Evolutionary conservation across 1,140 invertebrate species (phyloP), one percentile per base, ranked within the genome.

Genomic region (Argopecten irradians): DNA sequence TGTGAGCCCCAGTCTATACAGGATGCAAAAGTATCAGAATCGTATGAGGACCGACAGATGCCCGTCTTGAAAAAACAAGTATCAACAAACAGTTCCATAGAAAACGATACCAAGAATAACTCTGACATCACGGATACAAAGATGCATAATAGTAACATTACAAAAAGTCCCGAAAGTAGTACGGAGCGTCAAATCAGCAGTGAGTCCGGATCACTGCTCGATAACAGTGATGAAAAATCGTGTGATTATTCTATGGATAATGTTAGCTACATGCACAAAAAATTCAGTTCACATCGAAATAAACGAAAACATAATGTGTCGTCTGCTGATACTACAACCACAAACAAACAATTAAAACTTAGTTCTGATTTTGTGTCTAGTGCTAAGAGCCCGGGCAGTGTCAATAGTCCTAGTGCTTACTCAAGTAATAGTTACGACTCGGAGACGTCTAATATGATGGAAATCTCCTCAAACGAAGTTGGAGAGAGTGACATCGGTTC

Each of bases 211-310:
- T 88, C 83, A 34, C 19, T 39, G 19, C 43, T 83, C 19, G 88
- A 91, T 46, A 86, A 34, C 28, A 90, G 35, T 85, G 89, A 88
- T 5, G 55, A 84, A 36, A 89, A 85, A 55, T 34, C 46, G 0
- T 82, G 82, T 22, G 91, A 82, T 11, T 88, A 92, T 14, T 85
- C 84, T 43, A 43, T 35, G 3, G 90, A 93, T 35, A 89, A 55
- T 55, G 43, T 85, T 82, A 88, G 90, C 32, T 94, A 94, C 87
- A 92, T 93, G 43, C 93, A 94, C 89, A 94, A 94, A 87, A 94
- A 94, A 83, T 94, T 94, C 86, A 89, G 90, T 82, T 87, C 86
- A 39, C 89, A 93, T 87, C 88, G 92, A 33, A 92, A 92, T 71
- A 88, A 93, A 35, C 43, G 86, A 1, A 91, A 88, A 85, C 46